Conservation (phyloP, 1,140 invertebrate species). For the Periplaneta americana region DNA sequence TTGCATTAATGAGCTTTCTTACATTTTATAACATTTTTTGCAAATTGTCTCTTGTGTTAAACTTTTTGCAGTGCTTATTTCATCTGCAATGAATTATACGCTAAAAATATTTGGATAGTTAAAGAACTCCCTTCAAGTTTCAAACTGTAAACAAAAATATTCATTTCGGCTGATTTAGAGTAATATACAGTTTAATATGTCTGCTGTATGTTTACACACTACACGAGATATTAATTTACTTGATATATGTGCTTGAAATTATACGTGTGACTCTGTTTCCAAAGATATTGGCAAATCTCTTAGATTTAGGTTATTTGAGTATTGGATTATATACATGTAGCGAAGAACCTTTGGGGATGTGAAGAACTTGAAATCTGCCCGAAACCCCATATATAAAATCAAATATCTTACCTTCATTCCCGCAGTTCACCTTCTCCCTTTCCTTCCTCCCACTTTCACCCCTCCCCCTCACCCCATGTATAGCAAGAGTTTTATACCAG, state of each 20-base stretch:
- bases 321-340: not conserved
- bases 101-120: too few species aligned
- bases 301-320: not conserved
- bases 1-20: too few species aligned
- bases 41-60: too few species aligned
- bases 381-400: not conserved
- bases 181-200: too few species aligned
- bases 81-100: too few species aligned
- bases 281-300: not conserved
- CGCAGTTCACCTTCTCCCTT: not conserved
- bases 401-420: not conserved
- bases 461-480: conserved; percentile 5
- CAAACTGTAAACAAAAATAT: too few species aligned
- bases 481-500: conserved; percentile 19
- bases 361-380: not conserved
- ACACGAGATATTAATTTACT: too few species aligned
- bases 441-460: conserved; percentile 5
- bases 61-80: too few species aligned
- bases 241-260: not conserved
- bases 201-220: too few species aligned
- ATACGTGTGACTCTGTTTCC: not conserved
- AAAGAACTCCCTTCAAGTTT: too few species aligned
- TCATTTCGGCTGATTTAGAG: too few species aligned
- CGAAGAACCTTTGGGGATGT: not conserved
- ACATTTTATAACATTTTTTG: too few species aligned